phyloP scores from a whole-genome alignment of 2,113 vertebrate genomes.

The Redunca redunca region DNA sequence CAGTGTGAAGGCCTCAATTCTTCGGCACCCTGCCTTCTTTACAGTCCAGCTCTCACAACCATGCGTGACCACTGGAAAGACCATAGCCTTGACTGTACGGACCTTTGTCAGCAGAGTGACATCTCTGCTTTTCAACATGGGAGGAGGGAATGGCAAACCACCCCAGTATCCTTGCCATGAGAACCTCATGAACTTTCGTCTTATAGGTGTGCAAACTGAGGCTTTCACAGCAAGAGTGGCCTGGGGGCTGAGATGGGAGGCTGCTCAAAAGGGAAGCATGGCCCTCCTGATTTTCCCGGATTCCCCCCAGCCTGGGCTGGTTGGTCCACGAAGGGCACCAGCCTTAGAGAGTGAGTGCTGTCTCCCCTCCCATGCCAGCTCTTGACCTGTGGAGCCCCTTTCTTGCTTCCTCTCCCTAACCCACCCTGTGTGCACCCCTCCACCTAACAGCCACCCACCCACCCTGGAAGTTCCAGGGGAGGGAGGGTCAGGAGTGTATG shows the following conservation, averaged over 20 bases:
- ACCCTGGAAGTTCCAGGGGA: not conserved
- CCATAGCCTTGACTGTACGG: not conserved
- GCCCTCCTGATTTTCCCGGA: not conserved
- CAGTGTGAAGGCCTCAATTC: not conserved
- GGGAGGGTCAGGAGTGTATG: not conserved
- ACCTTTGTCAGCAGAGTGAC: not conserved
- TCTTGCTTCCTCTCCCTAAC: not conserved
- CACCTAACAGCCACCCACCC: not conserved
- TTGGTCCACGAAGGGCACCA: fast-evolving
- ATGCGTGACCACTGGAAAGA: not conserved
- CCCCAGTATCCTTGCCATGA: not conserved
- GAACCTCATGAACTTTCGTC: not conserved
- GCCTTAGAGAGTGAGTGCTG: not conserved
- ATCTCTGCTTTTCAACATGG: fast-evolving
- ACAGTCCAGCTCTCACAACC: not conserved
- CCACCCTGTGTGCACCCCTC: not conserved
- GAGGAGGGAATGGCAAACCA: not conserved
- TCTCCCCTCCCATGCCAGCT: not conserved
- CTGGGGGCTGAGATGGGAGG: not conserved
- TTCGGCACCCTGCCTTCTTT: fast-evolving
- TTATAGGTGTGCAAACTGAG: not conserved
- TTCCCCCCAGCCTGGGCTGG: not conserved
- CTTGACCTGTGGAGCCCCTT: too few relatives aligned
- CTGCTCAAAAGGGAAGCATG: not conserved
- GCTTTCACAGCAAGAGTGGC: not conserved